Base-by-base conservation (phyloP, 2,888 invertebrate genomes). In the Polyommatus iphigenia region DNA sequence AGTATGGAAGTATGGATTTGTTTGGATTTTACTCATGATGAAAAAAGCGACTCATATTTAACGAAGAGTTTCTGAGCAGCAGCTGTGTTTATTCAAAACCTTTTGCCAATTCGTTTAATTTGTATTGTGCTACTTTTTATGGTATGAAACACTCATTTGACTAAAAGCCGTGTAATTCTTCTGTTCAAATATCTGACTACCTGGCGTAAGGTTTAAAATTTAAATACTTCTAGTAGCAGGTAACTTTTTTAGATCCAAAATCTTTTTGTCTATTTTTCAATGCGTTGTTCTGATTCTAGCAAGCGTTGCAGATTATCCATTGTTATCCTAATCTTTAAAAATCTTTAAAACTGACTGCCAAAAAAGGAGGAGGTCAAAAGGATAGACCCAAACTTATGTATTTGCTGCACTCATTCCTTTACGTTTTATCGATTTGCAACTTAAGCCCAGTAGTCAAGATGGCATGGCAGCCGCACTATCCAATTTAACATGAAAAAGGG, bases 401-500 rank as follows among this genome's bases (percentile, higher is more conserved):
- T 41, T 32, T 24, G 24, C 24, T 24, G 24, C 24, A 24, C 24
- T 24, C 24, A 1, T 24, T 24, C 41, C 10, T 72, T 59, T 59
- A 6, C 0, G 13, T 18, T 24, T n/a, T 59, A 59, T 62, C 62
- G 24, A 62, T 62, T 24, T 4, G 24, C 62, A 62, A 62, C 24
- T 4, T 24, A 62, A 24, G 10, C 24, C 62, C 41, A 10, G 46
- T 46, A 46, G 46, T 13, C 10, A 46, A 46, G 46, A 10, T 46
- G 46, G 10, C 10, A 46, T 13, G 10, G 29, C 6, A 67, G 67
- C 13, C 62, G 24, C 59, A 29, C 59, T 7, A 72, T 41, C 20
- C 24, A 75, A 54, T 29, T 75, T 54, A 75, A 54, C 6, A 75
- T 75, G 20, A 50, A 75, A 75, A 75, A 76, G 71, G 7, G 15